Conservation (phyloP, 2,888 invertebrate species). For the Onchidella celtica region DNA sequence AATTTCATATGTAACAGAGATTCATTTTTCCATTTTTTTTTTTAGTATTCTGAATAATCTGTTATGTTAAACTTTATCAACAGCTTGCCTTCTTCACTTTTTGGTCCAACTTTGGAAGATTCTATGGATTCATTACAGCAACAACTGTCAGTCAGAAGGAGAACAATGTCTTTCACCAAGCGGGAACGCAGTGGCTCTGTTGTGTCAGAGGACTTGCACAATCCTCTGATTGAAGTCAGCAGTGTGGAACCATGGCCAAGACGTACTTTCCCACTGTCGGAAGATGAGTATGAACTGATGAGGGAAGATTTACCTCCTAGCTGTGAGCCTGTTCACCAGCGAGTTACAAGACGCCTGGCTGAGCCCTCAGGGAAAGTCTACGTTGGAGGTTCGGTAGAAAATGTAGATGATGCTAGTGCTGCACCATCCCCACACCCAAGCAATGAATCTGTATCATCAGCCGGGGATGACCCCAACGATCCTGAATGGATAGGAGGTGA, state of each 20-base stretch:
- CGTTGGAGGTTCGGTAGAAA: conserved; percentile 34
- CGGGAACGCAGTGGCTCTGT: conserved; percentile 56
- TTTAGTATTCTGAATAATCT: too few species aligned
- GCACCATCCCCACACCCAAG: conserved; percentile 49
- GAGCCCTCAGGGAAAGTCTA: conserved; percentile 38
- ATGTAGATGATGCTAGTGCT: conserved; percentile 21
- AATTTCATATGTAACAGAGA: too few species aligned
- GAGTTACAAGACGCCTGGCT: conserved; percentile 10
- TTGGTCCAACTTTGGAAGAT: conserved; percentile 9
- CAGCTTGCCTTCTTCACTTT: neutral
- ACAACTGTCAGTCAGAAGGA: conserved; percentile 49
- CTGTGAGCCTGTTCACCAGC: conserved; percentile 45
- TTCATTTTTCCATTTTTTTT: too few species aligned
- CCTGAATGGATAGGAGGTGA: conserved; percentile 71
- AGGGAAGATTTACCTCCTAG: conserved; percentile 57
- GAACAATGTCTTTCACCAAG: conserved; percentile 58
- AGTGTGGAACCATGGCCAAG: conserved; percentile 68
- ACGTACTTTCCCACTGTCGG: conserved; percentile 73
- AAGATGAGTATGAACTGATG: conserved; percentile 68
- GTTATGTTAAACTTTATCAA: too few species aligned
- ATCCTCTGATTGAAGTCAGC: conserved; percentile 48
- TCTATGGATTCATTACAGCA: conserved; percentile 13
- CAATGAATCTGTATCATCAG: conserved; percentile 55
- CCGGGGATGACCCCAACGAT: conserved; percentile 71
- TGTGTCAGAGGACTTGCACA: conserved; percentile 50